phyloP scores from a whole-genome alignment of 2,888 invertebrate genomes.

The Exocentrus adspersus region DNA sequence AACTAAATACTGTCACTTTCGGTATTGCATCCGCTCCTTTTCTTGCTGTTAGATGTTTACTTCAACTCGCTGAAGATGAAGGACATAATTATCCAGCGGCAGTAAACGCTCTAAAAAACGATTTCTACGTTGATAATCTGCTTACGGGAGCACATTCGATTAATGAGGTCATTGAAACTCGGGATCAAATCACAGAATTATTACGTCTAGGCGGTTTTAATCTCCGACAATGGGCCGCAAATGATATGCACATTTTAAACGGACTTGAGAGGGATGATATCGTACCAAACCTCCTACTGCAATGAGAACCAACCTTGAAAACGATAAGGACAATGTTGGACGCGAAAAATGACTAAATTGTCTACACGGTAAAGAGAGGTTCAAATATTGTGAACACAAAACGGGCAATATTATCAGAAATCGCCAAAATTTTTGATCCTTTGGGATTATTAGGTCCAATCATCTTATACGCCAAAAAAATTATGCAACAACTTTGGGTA shows the following conservation, averaged over 20 bases:
- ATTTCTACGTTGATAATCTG: background rate
- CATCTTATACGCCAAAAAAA: background rate
- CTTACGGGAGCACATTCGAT: background rate
- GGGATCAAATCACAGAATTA: background rate
- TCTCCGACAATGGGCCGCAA: background rate
- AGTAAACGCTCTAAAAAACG: background rate
- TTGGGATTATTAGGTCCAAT: background rate
- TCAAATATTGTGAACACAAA: background rate
- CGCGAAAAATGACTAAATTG: background rate
- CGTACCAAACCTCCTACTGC: background rate
- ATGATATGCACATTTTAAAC: background rate
- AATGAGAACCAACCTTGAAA: background rate
- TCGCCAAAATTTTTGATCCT: background rate
- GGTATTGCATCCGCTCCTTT: slow-evolving; percentile 46
- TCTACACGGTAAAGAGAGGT: background rate
- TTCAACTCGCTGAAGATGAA: slow-evolving; percentile 46
- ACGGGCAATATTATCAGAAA: background rate
- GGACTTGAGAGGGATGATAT: background rate
- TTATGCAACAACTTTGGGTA: background rate
- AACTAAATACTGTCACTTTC: slow-evolving; percentile 31
- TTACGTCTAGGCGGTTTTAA: background rate
- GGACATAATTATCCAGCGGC: background rate
- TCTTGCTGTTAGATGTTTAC: slow-evolving; percentile 46
- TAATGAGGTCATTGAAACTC: background rate
- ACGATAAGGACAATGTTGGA: background rate